Conservation (phyloP, 2,113 vertebrate species). For the Apteryx owenii region DNA sequence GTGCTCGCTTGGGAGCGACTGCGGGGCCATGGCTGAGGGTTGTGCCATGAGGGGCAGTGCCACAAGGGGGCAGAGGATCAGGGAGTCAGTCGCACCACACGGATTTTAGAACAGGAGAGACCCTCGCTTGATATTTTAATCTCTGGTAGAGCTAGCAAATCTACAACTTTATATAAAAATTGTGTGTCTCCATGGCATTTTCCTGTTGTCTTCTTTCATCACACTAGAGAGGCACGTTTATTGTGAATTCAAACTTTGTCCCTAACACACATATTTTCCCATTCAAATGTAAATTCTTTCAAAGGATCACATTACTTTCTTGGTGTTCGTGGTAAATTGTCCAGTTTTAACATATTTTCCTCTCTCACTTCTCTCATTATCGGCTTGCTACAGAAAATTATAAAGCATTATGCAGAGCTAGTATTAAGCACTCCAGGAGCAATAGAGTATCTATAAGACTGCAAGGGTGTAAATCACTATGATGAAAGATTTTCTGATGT, state of each 20-base stretch:
- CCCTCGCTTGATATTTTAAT: background rate
- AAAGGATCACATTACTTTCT: background rate
- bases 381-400: background rate
- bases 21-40: background rate
- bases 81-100: rapidly evolving
- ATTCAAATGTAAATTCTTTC: conserved; percentile 11
- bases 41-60: background rate
- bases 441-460: background rate
- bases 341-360: background rate
- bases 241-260: background rate
- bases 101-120: background rate
- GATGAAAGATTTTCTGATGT: conserved; percentile 1
- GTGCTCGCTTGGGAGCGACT: rapidly evolving
- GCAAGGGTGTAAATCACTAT: background rate
- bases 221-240: background rate
- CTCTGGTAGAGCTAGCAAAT: background rate
- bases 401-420: background rate
- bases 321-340: background rate
- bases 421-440: background rate
- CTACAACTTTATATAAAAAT: background rate
- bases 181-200: background rate
- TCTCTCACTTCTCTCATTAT: background rate
- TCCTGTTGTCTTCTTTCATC: background rate
- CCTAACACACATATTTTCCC: background rate
- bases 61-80: background rate